Base-by-base conservation (phyloP, 2,797 vertebrate genomes). In the Mus caroli region DNA sequence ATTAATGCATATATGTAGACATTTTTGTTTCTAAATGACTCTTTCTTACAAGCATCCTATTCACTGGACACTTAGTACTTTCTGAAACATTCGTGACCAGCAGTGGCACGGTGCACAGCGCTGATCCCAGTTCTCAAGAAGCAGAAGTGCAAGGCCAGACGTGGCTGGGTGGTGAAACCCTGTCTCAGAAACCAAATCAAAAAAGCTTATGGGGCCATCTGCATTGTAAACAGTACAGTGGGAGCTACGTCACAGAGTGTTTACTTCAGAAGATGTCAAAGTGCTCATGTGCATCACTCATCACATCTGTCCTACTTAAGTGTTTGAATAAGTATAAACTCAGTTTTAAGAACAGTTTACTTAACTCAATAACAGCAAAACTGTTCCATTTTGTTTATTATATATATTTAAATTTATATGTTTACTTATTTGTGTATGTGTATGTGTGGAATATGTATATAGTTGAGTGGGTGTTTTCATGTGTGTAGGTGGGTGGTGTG, bases 11-110 rank as follows among this genome's bases (percentile, higher is more conserved):
- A 58, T 91, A 79, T 82, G 40, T 80, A 87, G 31, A 92, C 87
- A 62, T 80, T 96, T 92, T 85, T 87, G 62, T 93, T 96, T 97
- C 83, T 94, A 78, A 96, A 82, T 90, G 54, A 95, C 85, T 58
- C 22, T 88, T 62, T 88, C 69, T 94, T 62, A 14, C 28, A 89
- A 83, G 3, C 5, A 40, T 80, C 77, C 56, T 76, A 54, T 79
- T 92, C 20, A 82, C 60, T 40, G 92, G 80, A 60, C 6, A 9
- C 19, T 6, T 75, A 7, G 5, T 87, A 40, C 50, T 75, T 56
- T 56, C 67, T 88, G n/a, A 67, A 85, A 40, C 54, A 19, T 37
- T 71, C 31, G 56, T 3, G 34, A 10, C 14, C 67, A 37, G 85
- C 24, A 31, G 15, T 58, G 15, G 26, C n/a, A n/a, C 20, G 5